These are phyloP conservation scores for Calonectris borealis DNA, from an alignment of 2,113 vertebrate genomes.

Conservation along the genomic window DNA sequence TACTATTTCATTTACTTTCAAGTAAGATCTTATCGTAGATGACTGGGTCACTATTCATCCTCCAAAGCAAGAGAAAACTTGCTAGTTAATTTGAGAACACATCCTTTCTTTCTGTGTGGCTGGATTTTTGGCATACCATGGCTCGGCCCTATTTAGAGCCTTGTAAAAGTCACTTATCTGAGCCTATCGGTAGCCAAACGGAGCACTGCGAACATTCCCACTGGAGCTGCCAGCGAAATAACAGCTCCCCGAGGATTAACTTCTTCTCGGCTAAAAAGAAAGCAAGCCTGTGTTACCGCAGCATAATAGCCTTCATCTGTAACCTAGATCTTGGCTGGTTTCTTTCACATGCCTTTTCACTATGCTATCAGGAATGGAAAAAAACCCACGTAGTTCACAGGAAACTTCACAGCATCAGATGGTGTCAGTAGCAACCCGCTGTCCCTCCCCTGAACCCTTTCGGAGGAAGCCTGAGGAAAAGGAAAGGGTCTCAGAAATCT, in stretches of 20 bases:
- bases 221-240: neutral
- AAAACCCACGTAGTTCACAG: fast-evolving
- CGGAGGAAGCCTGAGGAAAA: neutral
- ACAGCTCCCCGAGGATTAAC: neutral
- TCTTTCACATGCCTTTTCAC: conserved; percentile 31
- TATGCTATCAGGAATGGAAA: neutral
- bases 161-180: conserved; percentile 47
- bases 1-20: neutral
- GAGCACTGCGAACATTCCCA: neutral
- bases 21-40: neutral
- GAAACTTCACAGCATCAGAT: neutral
- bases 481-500: neutral
- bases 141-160: neutral
- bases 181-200: neutral
- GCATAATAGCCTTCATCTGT: conserved; percentile 47
- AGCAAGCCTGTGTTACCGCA: neutral
- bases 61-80: neutral
- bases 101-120: neutral
- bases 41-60: neutral
- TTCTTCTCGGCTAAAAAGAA: neutral
- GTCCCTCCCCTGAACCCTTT: neutral
- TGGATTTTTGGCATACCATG: conserved; percentile 27
- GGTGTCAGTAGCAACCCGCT: neutral
- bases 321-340: conserved; percentile 49
- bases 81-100: neutral